phyloP scores from a whole-genome alignment of 1,140 invertebrate species.

The Eulimnadia texana region DNA sequence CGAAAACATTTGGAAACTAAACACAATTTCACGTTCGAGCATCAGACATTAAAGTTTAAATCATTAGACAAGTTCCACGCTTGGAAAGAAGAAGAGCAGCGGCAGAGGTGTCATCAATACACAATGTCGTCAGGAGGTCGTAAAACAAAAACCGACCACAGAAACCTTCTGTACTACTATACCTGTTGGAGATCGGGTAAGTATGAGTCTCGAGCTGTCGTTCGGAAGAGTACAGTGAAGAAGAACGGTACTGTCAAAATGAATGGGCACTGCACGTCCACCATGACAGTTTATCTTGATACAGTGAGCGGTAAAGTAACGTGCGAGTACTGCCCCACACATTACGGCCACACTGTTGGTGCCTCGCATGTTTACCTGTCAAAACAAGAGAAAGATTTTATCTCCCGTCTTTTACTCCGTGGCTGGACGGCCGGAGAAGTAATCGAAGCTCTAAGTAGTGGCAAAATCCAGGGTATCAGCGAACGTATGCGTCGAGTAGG shows the following conservation, averaged over 20 bases:
- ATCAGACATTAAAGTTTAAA: neutral
- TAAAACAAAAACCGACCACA: neutral
- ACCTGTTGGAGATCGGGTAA: neutral
- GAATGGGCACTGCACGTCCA: neutral
- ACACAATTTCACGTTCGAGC: neutral
- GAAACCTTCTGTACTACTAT: slow-evolving; percentile 2
- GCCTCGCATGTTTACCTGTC: neutral
- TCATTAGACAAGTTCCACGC: slow-evolving; percentile 7
- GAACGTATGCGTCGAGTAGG: slow-evolving; percentile 3
- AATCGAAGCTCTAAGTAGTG: slow-evolving; percentile 6
- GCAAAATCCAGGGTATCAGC: slow-evolving; percentile 6
- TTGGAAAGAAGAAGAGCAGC: slow-evolving; percentile 9
- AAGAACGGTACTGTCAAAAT: slow-evolving; percentile 3
- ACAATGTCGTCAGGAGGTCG: slow-evolving; percentile 5
- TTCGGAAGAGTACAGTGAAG: neutral
- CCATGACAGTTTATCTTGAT: neutral
- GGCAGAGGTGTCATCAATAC: slow-evolving; percentile 1
- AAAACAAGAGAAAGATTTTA: slow-evolving; percentile 8
- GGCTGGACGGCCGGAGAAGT: slow-evolving; percentile 9
- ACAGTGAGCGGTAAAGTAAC: neutral
- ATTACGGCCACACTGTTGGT: slow-evolving; percentile 8
- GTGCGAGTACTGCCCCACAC: slow-evolving; percentile 12
- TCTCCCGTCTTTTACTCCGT: neutral
- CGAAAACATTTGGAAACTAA: neutral
- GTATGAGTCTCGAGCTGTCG: neutral